Percentiles rank a stretch among this genome's conserved stretches.
Evolutionary conservation across 2,797 vertebrate genomes (phyloP).

Genomic region (Heteromormyrus szaboi): DNA sequence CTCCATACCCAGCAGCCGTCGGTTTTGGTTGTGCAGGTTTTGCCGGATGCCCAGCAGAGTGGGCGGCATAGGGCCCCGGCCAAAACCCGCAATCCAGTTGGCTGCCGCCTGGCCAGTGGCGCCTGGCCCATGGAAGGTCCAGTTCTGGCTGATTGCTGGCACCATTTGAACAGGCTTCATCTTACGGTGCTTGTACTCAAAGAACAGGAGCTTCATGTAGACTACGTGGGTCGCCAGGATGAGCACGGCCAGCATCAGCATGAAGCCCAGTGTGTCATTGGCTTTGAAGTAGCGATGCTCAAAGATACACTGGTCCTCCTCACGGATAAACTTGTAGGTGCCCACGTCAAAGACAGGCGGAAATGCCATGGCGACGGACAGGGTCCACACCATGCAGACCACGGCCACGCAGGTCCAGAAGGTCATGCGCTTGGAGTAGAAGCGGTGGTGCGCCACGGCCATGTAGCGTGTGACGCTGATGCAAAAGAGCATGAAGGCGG

Average conservation of each 20-base stretch:
- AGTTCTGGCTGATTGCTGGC: slow-evolving; percentile 85
- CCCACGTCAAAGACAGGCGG: slow-evolving; percentile 82
- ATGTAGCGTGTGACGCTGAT: slow-evolving; percentile 84
- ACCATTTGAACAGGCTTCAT: slow-evolving; percentile 89
- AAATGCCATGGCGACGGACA: slow-evolving; percentile 85
- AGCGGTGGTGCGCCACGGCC: slow-evolving; percentile 85
- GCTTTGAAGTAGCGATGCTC: slow-evolving; percentile 87
- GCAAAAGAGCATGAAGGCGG: slow-evolving; percentile 87
- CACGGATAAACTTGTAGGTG: slow-evolving; percentile 83
- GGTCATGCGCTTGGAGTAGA: slow-evolving; percentile 85
- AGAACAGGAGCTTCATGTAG: slow-evolving; percentile 83
- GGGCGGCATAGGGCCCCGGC: slow-evolving; percentile 81
- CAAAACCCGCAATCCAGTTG: slow-evolving; percentile 87
- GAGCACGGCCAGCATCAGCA: slow-evolving; percentile 83
- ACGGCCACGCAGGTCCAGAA: slow-evolving; percentile 84
- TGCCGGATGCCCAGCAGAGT: slow-evolving; percentile 83
- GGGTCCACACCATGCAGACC: slow-evolving; percentile 85
- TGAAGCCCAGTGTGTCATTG: slow-evolving; percentile 82
- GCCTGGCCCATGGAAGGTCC: slow-evolving; percentile 85
- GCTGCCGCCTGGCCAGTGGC: slow-evolving; percentile 83
- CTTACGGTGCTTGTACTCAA: slow-evolving; percentile 85
- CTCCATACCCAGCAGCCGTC: slow-evolving; percentile 79
- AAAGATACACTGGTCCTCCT: slow-evolving; percentile 87
- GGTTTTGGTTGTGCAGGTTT: slow-evolving; percentile 78
- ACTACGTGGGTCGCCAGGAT: slow-evolving; percentile 82